Evolutionary conservation across 2,797 vertebrate genomes (phyloP), one percentile per base, ranked within the genome.

Genomic region (Brachyrhaphis roseni): DNA sequence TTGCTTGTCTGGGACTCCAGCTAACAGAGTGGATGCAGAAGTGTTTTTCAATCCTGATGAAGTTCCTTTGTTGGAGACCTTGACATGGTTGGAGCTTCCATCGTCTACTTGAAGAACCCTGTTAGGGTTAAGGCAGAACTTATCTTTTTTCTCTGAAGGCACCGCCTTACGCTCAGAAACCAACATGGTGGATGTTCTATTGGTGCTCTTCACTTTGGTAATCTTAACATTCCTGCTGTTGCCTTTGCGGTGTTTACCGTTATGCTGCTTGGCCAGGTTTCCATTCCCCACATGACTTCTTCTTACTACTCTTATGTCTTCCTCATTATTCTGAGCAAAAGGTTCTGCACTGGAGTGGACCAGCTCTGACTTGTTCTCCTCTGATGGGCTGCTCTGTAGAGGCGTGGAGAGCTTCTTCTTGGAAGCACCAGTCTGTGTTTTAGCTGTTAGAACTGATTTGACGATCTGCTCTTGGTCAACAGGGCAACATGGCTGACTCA

Each of bases 281-380:
- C 92, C 94, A 0, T 94, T 96, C 47, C 95, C 96, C 89, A 93
- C 83, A 10, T 93, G 90, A 86, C 86, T 74, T 8, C 57, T 20
- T 66, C 43, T 45, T 68, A 41, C 76, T 16, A 93, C 78, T 46
- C 89, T 95, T 11, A 92, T 57, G 49, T 87, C 95, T 8, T 97
- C 96, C 1, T 97, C 96, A 59, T 95, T 92, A 88, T 95, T 97
- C 76, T 96, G 96, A 0, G 96, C 96, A 3, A 96, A 97, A 0
- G 96, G 96, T 47, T 95, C 96, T 59, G 96, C 93, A 8, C 95
- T 96, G 86, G 95, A 93, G 71, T 96, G 90, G 87, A 97, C 97
- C 81, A 93, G 83, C 0, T 83, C 23, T 0, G 94, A 94, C 79
- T 94, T 91, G 8, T 96, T 91, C 0, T 81, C 66, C 0, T 91